Conservation (phyloP, 23 tunicate genomes). For the Oikopleura dioica region DNA sequence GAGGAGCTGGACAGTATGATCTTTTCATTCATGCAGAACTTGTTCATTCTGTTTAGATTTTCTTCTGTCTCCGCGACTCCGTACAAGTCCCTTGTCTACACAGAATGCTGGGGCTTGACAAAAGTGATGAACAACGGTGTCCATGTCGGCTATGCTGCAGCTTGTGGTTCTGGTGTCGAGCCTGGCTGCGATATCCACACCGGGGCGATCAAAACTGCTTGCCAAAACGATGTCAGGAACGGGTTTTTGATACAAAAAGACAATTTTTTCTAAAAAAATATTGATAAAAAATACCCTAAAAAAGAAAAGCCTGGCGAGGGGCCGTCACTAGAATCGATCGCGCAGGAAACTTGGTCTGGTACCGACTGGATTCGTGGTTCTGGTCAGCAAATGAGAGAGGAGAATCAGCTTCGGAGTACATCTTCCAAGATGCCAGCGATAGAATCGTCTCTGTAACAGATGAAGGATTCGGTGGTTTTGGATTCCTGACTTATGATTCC, state of each 20-base stretch:
- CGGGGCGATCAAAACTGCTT: background rate
- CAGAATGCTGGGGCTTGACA: background rate
- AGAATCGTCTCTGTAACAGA: too few relatives aligned
- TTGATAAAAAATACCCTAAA: too few relatives aligned
- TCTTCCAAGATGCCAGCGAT: too few relatives aligned
- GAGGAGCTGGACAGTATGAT: background rate
- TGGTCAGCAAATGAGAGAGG: background rate
- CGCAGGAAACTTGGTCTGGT: background rate
- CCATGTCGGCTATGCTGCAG: background rate
- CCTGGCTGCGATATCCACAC: background rate
- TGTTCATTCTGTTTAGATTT: too few relatives aligned
- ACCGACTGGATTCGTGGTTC: background rate
- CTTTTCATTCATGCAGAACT: too few relatives aligned
- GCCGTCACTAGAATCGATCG: background rate
- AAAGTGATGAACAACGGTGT: background rate
- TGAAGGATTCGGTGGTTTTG: too few relatives aligned
- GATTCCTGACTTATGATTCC: too few relatives aligned
- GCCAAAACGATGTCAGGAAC: background rate
- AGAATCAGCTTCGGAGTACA: background rate
- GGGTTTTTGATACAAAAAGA: too few relatives aligned
- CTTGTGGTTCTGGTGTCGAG: background rate
- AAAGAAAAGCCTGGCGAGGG: background rate
- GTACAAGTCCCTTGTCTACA: background rate
- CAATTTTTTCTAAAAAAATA: too few relatives aligned
- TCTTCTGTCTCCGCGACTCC: background rate